Evolutionary conservation across 2,888 invertebrate genomes (phyloP).

Genomic region (Orchesella flavescens): DNA sequence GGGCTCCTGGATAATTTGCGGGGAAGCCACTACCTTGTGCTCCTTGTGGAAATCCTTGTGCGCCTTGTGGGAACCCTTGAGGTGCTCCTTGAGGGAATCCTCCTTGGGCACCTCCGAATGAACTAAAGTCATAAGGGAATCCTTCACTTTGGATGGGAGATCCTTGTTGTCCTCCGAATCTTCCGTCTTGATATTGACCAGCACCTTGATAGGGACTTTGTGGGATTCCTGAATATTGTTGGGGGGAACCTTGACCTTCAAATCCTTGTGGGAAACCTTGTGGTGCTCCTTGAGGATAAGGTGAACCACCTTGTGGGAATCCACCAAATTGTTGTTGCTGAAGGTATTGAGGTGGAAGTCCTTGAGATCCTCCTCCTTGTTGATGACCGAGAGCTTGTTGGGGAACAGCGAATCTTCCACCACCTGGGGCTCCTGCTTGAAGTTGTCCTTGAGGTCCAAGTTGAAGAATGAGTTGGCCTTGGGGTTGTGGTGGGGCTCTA

Average conservation of each 20-base stretch:
- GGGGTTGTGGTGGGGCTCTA: neutral
- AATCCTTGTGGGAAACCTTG: constrained; percentile 39
- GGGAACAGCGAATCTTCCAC: constrained; percentile 19
- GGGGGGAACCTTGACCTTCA: constrained; percentile 51
- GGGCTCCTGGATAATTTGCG: too few species aligned
- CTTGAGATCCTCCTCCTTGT: constrained; percentile 27
- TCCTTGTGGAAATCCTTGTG: constrained; percentile 48
- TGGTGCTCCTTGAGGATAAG: constrained; percentile 31
- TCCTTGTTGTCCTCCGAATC: neutral
- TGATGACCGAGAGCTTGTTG: constrained; percentile 26
- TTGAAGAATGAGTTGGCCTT: constrained; percentile 32
- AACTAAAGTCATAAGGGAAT: constrained; percentile 51
- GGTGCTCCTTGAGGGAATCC: constrained; percentile 12
- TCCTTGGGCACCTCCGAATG: constrained; percentile 40
- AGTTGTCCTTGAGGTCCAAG: constrained; percentile 9
- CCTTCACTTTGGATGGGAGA: constrained; percentile 36
- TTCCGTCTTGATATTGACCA: constrained; percentile 11
- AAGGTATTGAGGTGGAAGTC: constrained; percentile 26
- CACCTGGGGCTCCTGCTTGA: constrained; percentile 7
- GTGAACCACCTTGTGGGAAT: constrained; percentile 36
- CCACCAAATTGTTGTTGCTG: neutral
- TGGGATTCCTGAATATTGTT: constrained; percentile 29
- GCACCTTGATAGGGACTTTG: constrained; percentile 25
- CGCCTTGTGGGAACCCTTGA: constrained; percentile 42
- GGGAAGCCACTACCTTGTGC: neutral